Conservation (phyloP, 2,113 vertebrate species). For the Erpornis zantholeuca region DNA sequence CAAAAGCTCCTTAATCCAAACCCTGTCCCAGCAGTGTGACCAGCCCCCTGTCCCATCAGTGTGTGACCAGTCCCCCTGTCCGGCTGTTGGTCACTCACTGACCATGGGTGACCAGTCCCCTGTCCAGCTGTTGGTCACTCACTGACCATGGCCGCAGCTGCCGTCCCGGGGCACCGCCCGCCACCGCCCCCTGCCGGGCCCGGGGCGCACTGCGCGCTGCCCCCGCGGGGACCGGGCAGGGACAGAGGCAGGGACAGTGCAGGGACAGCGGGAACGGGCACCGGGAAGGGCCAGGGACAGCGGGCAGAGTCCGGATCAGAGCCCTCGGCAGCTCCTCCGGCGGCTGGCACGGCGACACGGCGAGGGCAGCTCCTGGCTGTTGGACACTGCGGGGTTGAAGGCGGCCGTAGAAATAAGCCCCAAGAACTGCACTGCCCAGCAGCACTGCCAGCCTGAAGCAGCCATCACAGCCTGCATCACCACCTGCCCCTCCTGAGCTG, state of each 20-base stretch:
- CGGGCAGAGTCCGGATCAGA: neutral
- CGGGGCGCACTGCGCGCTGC: neutral
- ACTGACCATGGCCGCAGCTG: neutral
- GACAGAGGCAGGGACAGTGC: rapidly evolving
- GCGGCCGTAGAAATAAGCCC: rapidly evolving
- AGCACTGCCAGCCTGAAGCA: neutral
- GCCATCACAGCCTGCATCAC: neutral
- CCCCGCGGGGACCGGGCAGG: neutral
- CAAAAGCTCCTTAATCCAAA: neutral
- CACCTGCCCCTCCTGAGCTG: too few species aligned
- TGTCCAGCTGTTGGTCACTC: neutral
- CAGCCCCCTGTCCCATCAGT: neutral
- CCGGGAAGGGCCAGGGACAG: too few species aligned
- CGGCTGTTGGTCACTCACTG: neutral
- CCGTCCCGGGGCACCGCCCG: neutral
- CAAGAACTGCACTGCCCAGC: rapidly evolving
- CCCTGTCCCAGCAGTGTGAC: neutral
- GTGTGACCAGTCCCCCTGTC: neutral
- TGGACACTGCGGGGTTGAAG: rapidly evolving
- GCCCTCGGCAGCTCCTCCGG: neutral
- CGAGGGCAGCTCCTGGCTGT: neutral
- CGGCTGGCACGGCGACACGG: neutral
- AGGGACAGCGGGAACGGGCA: too few species aligned
- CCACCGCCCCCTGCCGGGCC: neutral
- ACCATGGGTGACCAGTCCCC: neutral